Evolutionary conservation across 2,113 vertebrate species (phyloP).

Genomic region (Clarias batrachus): DNA sequence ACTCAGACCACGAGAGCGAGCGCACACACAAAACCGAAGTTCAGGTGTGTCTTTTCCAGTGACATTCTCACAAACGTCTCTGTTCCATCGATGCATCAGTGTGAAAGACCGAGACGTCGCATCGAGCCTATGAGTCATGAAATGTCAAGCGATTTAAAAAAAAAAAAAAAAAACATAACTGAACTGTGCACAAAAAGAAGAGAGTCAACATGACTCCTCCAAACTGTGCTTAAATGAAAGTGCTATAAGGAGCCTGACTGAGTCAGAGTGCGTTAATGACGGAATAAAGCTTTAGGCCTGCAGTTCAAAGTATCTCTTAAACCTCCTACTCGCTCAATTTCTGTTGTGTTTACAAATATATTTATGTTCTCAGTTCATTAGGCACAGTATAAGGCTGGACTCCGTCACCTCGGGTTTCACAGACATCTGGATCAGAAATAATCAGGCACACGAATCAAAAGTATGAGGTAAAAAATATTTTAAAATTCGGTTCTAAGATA

Average conservation of each 20-base stretch:
- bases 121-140: slow-evolving; percentile 18
- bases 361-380: slow-evolving; percentile 12
- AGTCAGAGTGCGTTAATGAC: not conserved
- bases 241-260: slow-evolving; percentile 27
- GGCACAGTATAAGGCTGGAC: not conserved
- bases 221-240: slow-evolving; percentile 43
- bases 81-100: not conserved
- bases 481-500: not conserved
- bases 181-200: slow-evolving; percentile 19
- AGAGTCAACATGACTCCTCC: slow-evolving; percentile 54
- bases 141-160: slow-evolving; percentile 25
- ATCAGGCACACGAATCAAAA: not conserved
- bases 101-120: not conserved
- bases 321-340: not conserved
- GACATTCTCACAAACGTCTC: not conserved
- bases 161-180: slow-evolving; percentile 32
- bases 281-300: not conserved
- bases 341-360: not conserved
- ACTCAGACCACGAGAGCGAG: not conserved
- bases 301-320: not conserved
- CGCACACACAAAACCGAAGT: not conserved
- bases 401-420: not conserved
- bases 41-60: not conserved
- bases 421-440: not conserved
- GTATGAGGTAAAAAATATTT: not conserved